phyloP scores from a whole-genome alignment of 2,888 invertebrate genomes.

The Diaphora mendica region DNA sequence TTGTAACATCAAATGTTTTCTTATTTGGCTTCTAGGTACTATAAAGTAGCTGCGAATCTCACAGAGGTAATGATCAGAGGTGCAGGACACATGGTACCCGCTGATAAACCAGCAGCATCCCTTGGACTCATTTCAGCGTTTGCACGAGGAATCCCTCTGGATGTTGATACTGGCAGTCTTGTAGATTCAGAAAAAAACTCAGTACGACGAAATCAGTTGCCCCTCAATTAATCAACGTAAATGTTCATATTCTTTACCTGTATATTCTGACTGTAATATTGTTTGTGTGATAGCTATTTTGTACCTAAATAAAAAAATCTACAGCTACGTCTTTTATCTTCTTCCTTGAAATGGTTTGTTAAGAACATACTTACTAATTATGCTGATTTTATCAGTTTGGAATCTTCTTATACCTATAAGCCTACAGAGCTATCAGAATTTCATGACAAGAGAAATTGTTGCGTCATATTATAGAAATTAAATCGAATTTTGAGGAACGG shows the following conservation, averaged over 20 bases:
- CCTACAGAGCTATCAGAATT: no score
- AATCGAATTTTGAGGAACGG: no score
- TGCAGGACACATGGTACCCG: slow-evolving; percentile 90
- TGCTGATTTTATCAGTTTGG: neutral
- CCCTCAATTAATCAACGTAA: slow-evolving; percentile 38
- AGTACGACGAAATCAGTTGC: slow-evolving; percentile 62
- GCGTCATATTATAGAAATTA: no score
- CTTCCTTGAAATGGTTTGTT: neutral
- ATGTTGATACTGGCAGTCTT: slow-evolving; percentile 70
- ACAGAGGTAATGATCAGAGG: slow-evolving; percentile 87
- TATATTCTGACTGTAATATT: slow-evolving; percentile 33
- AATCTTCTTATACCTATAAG: neutral
- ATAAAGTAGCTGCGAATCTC: slow-evolving; percentile 84
- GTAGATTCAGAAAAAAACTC: slow-evolving; percentile 70
- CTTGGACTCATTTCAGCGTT: slow-evolving; percentile 88
- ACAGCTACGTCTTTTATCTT: neutral
- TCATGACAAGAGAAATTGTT: no score
- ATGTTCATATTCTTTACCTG: slow-evolving; percentile 18
- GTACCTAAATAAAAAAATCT: slow-evolving; percentile 26
- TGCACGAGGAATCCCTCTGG: slow-evolving; percentile 74
- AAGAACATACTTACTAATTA: neutral
- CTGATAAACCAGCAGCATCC: slow-evolving; percentile 87
- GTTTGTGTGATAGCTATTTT: slow-evolving; percentile 21
- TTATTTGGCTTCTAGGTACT: slow-evolving; percentile 74
- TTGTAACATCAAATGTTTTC: neutral